Conservation (phyloP, 2,797 vertebrate genomes). For the Oreonectes daqikongensis region DNA sequence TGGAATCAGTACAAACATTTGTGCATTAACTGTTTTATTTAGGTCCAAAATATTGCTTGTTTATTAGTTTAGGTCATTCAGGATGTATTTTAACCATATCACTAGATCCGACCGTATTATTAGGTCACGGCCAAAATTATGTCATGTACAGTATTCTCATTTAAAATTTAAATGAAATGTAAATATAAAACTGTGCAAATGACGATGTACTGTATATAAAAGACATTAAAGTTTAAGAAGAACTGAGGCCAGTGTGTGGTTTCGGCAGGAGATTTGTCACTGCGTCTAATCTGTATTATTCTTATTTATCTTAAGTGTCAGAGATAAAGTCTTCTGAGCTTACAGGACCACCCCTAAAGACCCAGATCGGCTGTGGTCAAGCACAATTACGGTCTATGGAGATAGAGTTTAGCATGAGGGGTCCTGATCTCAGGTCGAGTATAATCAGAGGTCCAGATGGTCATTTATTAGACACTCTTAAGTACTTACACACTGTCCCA, state of each 20-base stretch:
- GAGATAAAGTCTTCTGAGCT: conserved; percentile 66
- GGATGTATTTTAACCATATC: too few species aligned
- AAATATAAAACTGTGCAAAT: neutral
- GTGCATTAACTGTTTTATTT: too few species aligned
- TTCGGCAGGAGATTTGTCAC: conserved; percentile 51
- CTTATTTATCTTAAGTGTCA: conserved; percentile 74
- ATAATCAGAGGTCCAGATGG: conserved; percentile 2
- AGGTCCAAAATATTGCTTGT: too few species aligned
- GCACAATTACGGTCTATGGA: conserved; percentile 5
- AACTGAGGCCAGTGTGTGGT: neutral
- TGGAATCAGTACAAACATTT: too few species aligned
- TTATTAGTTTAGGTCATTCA: too few species aligned
- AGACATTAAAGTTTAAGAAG: conserved; percentile 11
- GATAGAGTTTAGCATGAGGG: conserved; percentile 17
- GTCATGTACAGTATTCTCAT: too few species aligned
- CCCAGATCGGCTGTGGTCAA: conserved; percentile 10
- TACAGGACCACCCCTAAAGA: neutral
- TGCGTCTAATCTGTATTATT: conserved; percentile 78
- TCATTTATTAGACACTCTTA: conserved; percentile 37
- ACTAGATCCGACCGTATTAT: too few species aligned
- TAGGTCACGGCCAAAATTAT: too few species aligned
- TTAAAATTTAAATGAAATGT: neutral
- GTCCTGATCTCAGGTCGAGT: neutral
- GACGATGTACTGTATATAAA: conserved; percentile 3
- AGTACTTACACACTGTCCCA: neutral